Conservation (phyloP, 2,888 invertebrate genomes). For the Morpho achilles region DNA sequence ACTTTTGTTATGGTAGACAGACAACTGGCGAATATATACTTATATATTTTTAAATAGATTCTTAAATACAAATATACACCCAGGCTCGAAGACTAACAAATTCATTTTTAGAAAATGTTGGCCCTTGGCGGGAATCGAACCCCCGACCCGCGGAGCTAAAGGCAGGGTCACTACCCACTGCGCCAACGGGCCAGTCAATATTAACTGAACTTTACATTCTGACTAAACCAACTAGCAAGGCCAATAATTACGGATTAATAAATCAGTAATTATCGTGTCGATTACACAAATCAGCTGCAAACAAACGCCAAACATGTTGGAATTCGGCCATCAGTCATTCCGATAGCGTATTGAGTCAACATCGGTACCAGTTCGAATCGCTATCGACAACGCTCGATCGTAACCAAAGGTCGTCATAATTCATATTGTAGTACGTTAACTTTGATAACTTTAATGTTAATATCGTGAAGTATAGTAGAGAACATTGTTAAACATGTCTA, state of each 20-base stretch:
- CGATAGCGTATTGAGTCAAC: slow-evolving; percentile 5
- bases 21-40: too few relatives aligned
- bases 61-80: too few relatives aligned
- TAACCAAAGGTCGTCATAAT: slow-evolving; percentile 31
- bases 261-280: slow-evolving; percentile 16
- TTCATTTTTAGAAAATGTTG: too few relatives aligned
- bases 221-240: background rate
- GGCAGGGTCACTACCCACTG: too few relatives aligned
- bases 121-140: too few relatives aligned
- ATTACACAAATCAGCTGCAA: slow-evolving; percentile 21
- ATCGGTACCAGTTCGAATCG: slow-evolving; percentile 10
- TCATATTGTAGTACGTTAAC: slow-evolving; percentile 26
- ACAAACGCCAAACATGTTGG: slow-evolving; percentile 19
- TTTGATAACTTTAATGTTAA: slow-evolving; percentile 30
- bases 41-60: too few relatives aligned
- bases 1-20: too few relatives aligned
- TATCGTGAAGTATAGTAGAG: slow-evolving; percentile 24
- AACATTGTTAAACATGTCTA: slow-evolving; percentile 7
- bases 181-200: too few relatives aligned
- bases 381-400: slow-evolving; percentile 18
- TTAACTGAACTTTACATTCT: background rate
- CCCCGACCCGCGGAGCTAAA: too few relatives aligned
- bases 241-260: slow-evolving; percentile 8
- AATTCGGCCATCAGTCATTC: slow-evolving; percentile 18
- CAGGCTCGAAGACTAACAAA: too few relatives aligned